These are phyloP conservation scores for Larimichthys crocea DNA, from an alignment of 2,113 vertebrate species.

Conservation along the genomic window DNA sequence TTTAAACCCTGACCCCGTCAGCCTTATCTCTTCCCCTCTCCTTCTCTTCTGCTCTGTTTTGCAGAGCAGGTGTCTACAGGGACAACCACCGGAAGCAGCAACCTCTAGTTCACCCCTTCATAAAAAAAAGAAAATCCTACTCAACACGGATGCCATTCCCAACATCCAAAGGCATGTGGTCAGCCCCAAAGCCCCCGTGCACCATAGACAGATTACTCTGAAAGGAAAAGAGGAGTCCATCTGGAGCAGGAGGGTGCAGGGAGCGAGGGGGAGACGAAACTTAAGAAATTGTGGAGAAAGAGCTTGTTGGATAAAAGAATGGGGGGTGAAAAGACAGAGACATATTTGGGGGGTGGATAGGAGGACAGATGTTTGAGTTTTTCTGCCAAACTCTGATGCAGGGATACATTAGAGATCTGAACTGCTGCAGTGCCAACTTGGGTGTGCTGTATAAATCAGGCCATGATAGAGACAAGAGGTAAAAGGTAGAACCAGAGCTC, in stretches of 20 bases:
- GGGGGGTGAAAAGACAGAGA: constrained; percentile 25
- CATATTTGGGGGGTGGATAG: not conserved
- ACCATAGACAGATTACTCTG: constrained; percentile 50
- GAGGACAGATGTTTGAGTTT: constrained; percentile 34
- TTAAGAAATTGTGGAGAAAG: constrained; percentile 61
- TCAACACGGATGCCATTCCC: constrained; percentile 57
- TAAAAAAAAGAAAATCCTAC: constrained; percentile 14
- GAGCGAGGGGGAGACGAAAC: constrained; percentile 36
- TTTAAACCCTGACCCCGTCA: constrained; percentile 4
- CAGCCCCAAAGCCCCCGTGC: constrained; percentile 49
- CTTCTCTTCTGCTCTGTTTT: constrained; percentile 10
- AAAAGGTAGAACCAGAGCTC: constrained; percentile 7
- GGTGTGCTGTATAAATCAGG: constrained; percentile 23
- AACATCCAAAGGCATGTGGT: constrained; percentile 60
- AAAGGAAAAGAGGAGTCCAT: constrained; percentile 59
- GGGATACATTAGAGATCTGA: constrained; percentile 35
- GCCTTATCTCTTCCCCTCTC: not conserved
- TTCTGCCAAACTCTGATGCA: constrained; percentile 36
- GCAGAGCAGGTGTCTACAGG: constrained; percentile 57
- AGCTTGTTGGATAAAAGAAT: constrained; percentile 35
- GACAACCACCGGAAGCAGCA: constrained; percentile 42
- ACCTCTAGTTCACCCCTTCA: constrained; percentile 63
- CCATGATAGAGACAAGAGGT: constrained; percentile 5
- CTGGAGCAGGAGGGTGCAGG: constrained; percentile 51
- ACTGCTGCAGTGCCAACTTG: not conserved